These are phyloP conservation scores for Scleropages formosus DNA, from an alignment of 2,797 vertebrate species.

Conservation along the genomic window DNA sequence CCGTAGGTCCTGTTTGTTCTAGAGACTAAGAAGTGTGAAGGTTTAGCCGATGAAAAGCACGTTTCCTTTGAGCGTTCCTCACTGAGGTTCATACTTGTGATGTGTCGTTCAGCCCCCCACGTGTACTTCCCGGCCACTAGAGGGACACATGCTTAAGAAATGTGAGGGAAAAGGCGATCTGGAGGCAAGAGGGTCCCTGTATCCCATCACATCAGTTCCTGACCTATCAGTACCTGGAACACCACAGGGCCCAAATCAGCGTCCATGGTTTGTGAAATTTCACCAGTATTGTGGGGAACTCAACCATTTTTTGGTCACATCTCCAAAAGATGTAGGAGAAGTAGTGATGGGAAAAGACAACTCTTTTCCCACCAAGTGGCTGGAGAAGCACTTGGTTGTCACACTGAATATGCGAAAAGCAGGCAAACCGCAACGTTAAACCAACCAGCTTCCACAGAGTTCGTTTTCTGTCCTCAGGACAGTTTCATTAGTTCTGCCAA, in stretches of 20 bases:
- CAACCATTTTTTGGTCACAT: no score
- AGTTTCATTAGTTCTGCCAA: not conserved
- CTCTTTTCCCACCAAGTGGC: no score
- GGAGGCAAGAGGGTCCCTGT: no score
- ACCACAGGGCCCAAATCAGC: no score
- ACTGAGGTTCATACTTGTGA: not conserved
- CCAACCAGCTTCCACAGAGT: not conserved
- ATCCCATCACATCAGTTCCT: no score
- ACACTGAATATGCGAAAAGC: not conserved
- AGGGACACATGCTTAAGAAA: not conserved
- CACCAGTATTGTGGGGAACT: no score
- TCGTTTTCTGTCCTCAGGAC: slow-evolving; percentile 12
- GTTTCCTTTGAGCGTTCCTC: not conserved
- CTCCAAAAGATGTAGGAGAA: no score
- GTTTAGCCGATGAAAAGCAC: slow-evolving; percentile 3
- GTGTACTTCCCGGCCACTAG: slow-evolving; percentile 8
- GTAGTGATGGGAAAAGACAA: no score
- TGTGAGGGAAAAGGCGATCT: no score
- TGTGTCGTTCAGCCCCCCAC: not conserved
- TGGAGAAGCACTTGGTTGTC: not conserved
- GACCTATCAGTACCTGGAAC: no score
- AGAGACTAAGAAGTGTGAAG: not conserved
- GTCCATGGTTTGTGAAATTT: no score
- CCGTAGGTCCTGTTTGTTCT: not conserved
- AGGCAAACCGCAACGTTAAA: not conserved